Conservation (phyloP, 2,888 invertebrate genomes). For the Drosophila pegasa region DNA sequence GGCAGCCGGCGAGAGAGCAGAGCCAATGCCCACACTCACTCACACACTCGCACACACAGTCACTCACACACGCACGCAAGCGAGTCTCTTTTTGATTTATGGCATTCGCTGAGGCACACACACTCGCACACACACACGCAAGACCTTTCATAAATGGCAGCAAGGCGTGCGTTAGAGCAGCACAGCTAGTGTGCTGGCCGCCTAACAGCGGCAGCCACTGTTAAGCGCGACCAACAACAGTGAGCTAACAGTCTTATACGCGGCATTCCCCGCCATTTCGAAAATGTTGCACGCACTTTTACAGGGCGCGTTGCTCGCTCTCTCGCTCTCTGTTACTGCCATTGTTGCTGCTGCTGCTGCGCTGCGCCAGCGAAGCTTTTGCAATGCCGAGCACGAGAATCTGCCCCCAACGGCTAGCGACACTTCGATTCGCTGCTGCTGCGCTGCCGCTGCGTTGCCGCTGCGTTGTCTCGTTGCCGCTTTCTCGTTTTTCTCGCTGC, state of each 20-base stretch:
- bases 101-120: conserved; percentile 32
- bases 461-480: conserved; percentile 36
- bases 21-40: conserved; percentile 1
- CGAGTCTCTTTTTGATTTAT: conserved; percentile 59
- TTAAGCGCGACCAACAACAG: conserved; percentile 41
- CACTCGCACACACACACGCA: conserved; percentile 6
- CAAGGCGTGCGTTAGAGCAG: conserved; percentile 57
- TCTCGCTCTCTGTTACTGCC: conserved; percentile 21
- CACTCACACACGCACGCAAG: conserved; percentile 12
- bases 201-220: conserved; percentile 36
- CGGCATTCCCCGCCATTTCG: conserved; percentile 59
- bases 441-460: conserved; percentile 36
- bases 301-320: conserved; percentile 25
- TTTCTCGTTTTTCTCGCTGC: conserved; percentile 34
- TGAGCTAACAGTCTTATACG: conserved; percentile 66
- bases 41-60: neutral
- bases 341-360: conserved; percentile 19
- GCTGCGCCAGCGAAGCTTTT: conserved; percentile 59
- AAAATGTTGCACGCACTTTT: conserved; percentile 58
- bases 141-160: conserved; percentile 42
- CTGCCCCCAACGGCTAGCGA: conserved; percentile 59
- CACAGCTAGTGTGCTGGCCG: conserved; percentile 44
- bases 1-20: conserved; percentile 38
- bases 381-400: conserved; percentile 40
- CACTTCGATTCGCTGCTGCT: conserved; percentile 67